phyloP scores from a whole-genome alignment of 1,140 invertebrate species.

The Linepithema humile region DNA sequence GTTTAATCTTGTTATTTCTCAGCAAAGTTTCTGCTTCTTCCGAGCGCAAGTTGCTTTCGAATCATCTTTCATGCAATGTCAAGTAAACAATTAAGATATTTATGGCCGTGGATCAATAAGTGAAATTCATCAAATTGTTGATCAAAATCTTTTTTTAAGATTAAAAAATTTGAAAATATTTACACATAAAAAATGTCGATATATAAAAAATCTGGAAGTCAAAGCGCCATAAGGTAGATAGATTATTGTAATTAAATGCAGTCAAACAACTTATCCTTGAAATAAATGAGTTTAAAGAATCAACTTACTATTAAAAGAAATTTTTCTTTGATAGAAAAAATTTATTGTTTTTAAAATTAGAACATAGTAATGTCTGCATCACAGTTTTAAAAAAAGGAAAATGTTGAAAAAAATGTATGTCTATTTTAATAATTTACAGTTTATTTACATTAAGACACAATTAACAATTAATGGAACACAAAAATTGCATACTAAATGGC shows the following conservation, averaged over 20 bases:
- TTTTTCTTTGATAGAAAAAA: no score
- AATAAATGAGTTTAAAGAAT: no score
- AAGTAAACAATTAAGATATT: slow-evolving; percentile 42
- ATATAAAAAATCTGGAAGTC: neutral
- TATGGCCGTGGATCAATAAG: slow-evolving; percentile 14
- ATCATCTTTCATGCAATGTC: slow-evolving; percentile 27
- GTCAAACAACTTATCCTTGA: neutral
- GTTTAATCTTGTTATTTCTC: slow-evolving; percentile 46
- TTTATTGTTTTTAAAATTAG: no score
- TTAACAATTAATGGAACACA: neutral
- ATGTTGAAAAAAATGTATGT: neutral
- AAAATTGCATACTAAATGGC: no score
- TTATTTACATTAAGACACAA: neutral
- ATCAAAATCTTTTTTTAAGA: slow-evolving; percentile 3
- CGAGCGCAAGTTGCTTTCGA: neutral
- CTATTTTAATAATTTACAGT: neutral
- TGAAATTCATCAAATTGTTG: no score
- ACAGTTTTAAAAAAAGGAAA: neutral
- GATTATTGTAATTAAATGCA: neutral
- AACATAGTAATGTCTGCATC: neutral
- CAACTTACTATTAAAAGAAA: no score
- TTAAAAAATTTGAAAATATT: neutral
- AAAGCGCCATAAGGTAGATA: neutral
- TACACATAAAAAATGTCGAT: neutral
- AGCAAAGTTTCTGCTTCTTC: slow-evolving; percentile 13